Base-by-base conservation (phyloP, 53 echinoderm and acorn worm genomes). In the Mesocentrotus franciscanus region DNA sequence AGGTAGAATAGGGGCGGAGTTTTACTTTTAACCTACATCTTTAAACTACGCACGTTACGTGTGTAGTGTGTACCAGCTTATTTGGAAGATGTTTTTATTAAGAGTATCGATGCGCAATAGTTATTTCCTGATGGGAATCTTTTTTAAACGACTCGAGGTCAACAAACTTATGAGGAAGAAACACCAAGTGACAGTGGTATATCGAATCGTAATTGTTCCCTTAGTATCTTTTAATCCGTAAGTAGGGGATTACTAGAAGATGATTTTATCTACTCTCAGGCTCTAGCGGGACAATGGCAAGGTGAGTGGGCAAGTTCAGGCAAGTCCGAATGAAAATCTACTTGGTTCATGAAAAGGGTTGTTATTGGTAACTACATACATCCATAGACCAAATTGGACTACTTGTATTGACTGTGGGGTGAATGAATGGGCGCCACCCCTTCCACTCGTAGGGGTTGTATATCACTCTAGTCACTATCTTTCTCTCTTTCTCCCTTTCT, bases 41-140 rank as follows among this genome's bases (percentile, higher is more conserved):
- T 76, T 15, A 33, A 14, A 76, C 33, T 76, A 15, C 76, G 10
- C 76, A 76, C 76, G 12, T 76, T 33, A 76, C 76, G 29, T 76
- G 76, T 76, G 75, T 76, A 30, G 33, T 76, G 33, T 76, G 27
- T 76, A 76, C 76, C 76, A 76, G 76, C 33, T 76, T 76, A n/a
- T 76, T 76, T 33, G 10, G 3, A 76, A 76, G 76, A 76, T 76
- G 76, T 76, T 76, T 76, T 33, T 76, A 76, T 33, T 0, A 76
- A 27, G 76, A 76, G 76, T 76, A 75, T 75, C 75, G 75, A 75
- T 75, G 32, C 27, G 75, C 32, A 32, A n/a, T 30, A 76, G 76
- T 76, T 76, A 76, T 76, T 76, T 76, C 76, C 76, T 76, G 76
- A 32, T 30, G 30, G 76, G 33, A 32, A 76, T 33, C 30, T 29